phyloP scores from a whole-genome alignment of 2,888 invertebrate genomes.

The Noctua comes region DNA sequence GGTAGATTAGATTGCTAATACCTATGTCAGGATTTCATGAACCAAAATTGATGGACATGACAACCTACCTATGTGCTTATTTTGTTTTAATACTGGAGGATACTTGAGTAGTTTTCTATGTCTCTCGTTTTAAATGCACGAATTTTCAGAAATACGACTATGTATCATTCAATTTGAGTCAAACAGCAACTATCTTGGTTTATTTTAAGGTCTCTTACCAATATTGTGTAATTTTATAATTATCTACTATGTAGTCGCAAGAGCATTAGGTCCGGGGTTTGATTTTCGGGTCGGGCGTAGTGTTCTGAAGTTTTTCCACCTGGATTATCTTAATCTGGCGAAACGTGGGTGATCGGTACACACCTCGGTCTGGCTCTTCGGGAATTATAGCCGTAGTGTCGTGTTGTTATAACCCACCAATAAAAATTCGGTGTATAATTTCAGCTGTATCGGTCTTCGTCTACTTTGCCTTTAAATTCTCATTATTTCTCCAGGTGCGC shows the following conservation, averaged over 20 bases:
- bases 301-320: background rate
- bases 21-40: background rate
- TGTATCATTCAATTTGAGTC: background rate
- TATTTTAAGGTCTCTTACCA: background rate
- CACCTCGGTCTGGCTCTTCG: background rate
- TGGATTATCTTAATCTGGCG: background rate
- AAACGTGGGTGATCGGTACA: background rate
- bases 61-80: background rate
- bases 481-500: constrained; percentile 80
- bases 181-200: background rate
- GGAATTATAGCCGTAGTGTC: background rate
- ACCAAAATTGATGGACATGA: background rate
- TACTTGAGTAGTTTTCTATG: background rate
- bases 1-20: background rate
- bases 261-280: background rate
- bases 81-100: background rate
- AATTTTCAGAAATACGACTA: background rate
- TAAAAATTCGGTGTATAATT: background rate
- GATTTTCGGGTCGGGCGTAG: background rate
- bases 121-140: background rate
- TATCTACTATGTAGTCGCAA: background rate
- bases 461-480: background rate
- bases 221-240: background rate
- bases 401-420: background rate
- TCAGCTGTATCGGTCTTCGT: background rate